phyloP scores from a whole-genome alignment of 2,888 invertebrate species.

The Ceratothoa steindachneri region DNA sequence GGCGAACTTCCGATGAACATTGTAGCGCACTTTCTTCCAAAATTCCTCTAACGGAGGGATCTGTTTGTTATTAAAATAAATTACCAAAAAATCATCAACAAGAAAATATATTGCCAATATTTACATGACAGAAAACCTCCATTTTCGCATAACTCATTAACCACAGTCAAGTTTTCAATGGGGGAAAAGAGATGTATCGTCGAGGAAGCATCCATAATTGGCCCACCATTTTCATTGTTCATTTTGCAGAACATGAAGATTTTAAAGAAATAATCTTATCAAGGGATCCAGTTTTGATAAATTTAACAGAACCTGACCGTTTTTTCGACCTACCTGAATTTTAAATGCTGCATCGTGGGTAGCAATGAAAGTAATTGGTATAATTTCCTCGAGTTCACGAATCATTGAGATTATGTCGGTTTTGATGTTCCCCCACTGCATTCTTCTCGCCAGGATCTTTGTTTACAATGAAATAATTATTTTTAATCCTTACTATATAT shows the following conservation, averaged over 20 bases:
- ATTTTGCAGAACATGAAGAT: too few relatives aligned
- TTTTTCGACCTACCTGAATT: too few relatives aligned
- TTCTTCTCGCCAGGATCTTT: not conserved
- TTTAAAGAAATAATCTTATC: too few relatives aligned
- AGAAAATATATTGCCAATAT: too few relatives aligned
- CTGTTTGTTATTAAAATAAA: not conserved
- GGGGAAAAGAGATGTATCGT: too few relatives aligned
- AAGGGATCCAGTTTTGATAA: too few relatives aligned
- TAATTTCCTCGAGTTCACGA: not conserved
- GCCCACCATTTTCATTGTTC: not conserved
- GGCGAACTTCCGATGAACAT: not conserved
- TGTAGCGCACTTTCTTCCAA: not conserved
- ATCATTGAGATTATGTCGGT: not conserved
- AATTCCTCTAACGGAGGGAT: not conserved
- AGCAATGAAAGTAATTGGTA: not conserved
- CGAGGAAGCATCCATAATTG: too few relatives aligned
- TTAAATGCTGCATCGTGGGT: not conserved
- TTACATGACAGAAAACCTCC: too few relatives aligned
- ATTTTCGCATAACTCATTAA: too few relatives aligned
- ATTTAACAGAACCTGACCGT: too few relatives aligned
- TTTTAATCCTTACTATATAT: constrained; percentile 13
- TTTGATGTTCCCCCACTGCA: not conserved
- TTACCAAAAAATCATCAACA: too few relatives aligned
- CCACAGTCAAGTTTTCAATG: too few relatives aligned
- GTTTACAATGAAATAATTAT: constrained; percentile 15